Conservation (phyloP, 1,140 invertebrate species). For the Drosophila lacertosa region DNA sequence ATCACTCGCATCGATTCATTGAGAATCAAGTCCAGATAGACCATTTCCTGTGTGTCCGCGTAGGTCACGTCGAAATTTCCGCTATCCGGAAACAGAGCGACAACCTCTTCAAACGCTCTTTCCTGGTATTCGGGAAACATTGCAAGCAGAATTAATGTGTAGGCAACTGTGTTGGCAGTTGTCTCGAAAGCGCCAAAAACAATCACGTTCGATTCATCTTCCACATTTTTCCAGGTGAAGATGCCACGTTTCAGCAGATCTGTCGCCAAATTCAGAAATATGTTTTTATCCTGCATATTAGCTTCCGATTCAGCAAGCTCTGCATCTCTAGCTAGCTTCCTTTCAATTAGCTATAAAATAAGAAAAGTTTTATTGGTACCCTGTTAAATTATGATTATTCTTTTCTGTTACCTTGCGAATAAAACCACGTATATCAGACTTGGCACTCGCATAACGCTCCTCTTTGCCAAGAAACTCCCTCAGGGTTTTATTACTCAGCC, state of each 20-base stretch:
- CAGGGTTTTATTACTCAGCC: constrained; percentile 49
- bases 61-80: constrained; percentile 84
- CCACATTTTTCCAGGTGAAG: constrained; percentile 69
- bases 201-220: constrained; percentile 74
- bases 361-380: not conserved
- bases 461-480: constrained; percentile 54
- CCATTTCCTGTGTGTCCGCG: constrained; percentile 86
- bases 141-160: constrained; percentile 68
- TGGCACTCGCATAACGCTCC: constrained; percentile 47
- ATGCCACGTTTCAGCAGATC: constrained; percentile 60
- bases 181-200: constrained; percentile 80
- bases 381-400: not conserved
- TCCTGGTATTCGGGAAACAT: constrained; percentile 85
- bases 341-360: constrained; percentile 49
- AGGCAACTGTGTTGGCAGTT: constrained; percentile 69
- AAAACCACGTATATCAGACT: constrained; percentile 61
- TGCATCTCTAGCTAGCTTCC: constrained; percentile 47
- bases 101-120: constrained; percentile 87
- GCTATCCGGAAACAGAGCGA: constrained; percentile 85
- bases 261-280: constrained; percentile 65
- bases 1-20: constrained; percentile 87
- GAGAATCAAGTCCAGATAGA: constrained; percentile 87
- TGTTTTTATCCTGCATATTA: constrained; percentile 53
- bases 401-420: constrained; percentile 51
- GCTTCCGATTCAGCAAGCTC: not conserved